Evolutionary conservation across 2,888 invertebrate genomes (phyloP), one percentile per base, ranked within the genome.

Genomic region (Heliothis peltigera): DNA sequence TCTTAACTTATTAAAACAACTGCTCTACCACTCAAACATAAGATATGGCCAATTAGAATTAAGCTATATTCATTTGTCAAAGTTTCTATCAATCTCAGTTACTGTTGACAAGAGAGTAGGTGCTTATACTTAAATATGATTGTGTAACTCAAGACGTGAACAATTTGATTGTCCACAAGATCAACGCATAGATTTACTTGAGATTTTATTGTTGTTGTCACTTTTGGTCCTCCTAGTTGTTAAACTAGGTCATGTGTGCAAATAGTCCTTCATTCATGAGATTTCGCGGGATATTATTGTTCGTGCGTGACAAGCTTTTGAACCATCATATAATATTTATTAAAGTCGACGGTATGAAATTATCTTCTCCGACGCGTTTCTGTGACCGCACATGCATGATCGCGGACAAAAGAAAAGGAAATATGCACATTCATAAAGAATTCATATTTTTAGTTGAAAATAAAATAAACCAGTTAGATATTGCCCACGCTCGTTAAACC

Each of bases 191-290:
- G 70, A 56, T 64, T 64, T 32, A 18, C 22, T 12, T 55, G 56
- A 68, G 72, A 73, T 73, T 2, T 39, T 60, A 73, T 73, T 74
- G 12, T 61, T 25, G 44, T 17, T 60, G n/a, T 53, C 47, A 58
- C 74, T 61, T 58, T 69, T 68, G 60, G 43, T 49, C 49, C 51
- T 51, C 32, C 48, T 39, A 54, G 43, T 60, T 54, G 0, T 4
- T 49, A 21, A 73, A 69, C 47, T 25, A 58, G 73, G 73, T 64
- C 69, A 69, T 42, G 54, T 28, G 25, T 46, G 22, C 46, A 32
- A 46, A 44, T 28, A 43, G 48, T 60, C 60, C 64, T 64, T 52
- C 54, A 39, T 17, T 21, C 12, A 46, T 44, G 39, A 22, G 7
- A 51, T 68, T 47, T 54, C n/a, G 44, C 32, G 18, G 43, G 47